Percentiles rank a stretch among this genome's conserved stretches.
phyloP scores from a whole-genome alignment of 2,797 vertebrate genomes.

The Dendrocincla tyrannina region DNA sequence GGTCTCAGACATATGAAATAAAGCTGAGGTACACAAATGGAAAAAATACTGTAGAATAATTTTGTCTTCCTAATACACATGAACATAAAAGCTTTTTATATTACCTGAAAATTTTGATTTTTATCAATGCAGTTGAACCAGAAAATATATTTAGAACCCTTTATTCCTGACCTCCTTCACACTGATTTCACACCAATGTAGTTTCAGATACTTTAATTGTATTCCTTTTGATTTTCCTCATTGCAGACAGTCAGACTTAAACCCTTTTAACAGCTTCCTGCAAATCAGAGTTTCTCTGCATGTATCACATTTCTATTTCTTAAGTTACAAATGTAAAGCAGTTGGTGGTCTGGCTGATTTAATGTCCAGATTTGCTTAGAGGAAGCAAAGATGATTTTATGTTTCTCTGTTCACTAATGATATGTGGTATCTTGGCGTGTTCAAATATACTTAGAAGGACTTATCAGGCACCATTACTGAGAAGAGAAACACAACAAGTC shows the following conservation, averaged over 20 bases:
- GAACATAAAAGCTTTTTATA: not conserved
- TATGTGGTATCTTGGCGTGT: not conserved
- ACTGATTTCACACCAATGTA: not conserved
- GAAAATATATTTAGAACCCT: not conserved
- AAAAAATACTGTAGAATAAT: not conserved
- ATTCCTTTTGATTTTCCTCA: not conserved
- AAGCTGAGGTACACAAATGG: not conserved
- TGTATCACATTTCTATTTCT: slow-evolving; percentile 25
- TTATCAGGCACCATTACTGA: not conserved
- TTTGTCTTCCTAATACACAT: not conserved
- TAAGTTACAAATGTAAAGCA: slow-evolving; percentile 42
- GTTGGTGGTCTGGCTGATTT: slow-evolving; percentile 27
- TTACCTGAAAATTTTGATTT: not conserved
- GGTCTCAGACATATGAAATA: not conserved
- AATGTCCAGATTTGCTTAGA: slow-evolving; percentile 4
- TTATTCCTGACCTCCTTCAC: not conserved
- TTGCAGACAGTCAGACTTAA: not conserved
- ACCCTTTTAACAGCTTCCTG: slow-evolving; percentile 43
- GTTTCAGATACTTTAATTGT: not conserved
- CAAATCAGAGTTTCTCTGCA: slow-evolving; percentile 29
- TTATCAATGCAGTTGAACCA: not conserved
- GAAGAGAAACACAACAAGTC: not conserved
- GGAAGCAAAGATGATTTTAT: not conserved
- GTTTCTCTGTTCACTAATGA: not conserved
- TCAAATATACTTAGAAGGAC: not conserved